These are phyloP conservation scores for Chaetops frenatus DNA, from an alignment of 2,113 vertebrate species.

Conservation along the genomic window DNA sequence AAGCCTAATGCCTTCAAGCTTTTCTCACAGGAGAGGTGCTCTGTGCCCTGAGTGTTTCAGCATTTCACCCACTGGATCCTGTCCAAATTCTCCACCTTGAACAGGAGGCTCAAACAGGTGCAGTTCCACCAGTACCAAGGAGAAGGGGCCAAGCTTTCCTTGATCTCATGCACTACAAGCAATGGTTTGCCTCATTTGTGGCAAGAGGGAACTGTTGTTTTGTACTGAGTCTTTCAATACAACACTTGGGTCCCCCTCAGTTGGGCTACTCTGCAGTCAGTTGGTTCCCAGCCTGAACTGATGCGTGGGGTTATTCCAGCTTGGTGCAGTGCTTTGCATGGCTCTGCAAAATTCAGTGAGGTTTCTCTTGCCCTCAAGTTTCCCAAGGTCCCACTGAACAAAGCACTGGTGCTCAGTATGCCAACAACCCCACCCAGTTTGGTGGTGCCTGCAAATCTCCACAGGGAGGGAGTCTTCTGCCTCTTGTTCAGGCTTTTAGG, in stretches of 20 bases:
- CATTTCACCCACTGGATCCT: background rate
- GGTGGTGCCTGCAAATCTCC: background rate
- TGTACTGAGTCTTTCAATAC: background rate
- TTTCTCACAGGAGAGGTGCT: background rate
- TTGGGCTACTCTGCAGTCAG: background rate
- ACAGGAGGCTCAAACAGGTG: background rate
- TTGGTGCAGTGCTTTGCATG: background rate
- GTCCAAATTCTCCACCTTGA: background rate
- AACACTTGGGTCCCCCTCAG: background rate
- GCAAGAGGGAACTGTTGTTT: background rate
- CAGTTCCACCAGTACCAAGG: background rate
- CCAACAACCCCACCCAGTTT: background rate
- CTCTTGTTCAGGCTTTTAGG: background rate
- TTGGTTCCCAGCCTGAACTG: background rate
- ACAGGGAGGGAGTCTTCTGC: background rate
- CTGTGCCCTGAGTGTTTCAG: background rate
- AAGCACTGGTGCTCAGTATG: background rate
- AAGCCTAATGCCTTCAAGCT: background rate
- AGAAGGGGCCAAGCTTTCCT: background rate
- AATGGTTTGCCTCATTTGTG: background rate
- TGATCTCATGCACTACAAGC: fast-evolving
- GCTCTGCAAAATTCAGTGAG: background rate
- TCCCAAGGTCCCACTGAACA: background rate
- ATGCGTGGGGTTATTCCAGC: background rate
- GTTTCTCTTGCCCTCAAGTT: background rate